Base-by-base conservation (phyloP, 1,140 invertebrate genomes). In the Zaprionus ornatus region DNA sequence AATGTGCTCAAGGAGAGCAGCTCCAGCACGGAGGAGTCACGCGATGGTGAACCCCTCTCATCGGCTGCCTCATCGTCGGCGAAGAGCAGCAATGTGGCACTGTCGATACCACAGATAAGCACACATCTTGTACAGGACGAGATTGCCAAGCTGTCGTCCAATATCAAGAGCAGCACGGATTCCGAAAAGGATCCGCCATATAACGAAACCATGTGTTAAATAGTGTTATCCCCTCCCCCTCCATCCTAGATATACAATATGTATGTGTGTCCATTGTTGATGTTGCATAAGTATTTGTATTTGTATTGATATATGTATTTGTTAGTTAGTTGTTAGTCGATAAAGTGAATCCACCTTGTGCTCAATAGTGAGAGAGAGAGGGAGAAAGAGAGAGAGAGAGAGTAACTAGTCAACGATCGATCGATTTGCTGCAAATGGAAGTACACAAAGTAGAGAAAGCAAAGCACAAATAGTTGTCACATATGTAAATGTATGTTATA, bases 101-200 rank as follows among this genome's bases (percentile, higher is more conserved):
- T 87, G 21, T 50, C 79, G 37, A 93, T 93, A 74, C 92, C 92
- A 1, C 86, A 91, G 62, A 93, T 93, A 7, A 93, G 92, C 54
- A 92, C 92, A 56, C 77, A 92, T 71, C 60, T 92, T 15, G 91
- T 93, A 15, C 92, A 93, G 62, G 92, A 93, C 59, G 92, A 93
- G 71, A 93, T 93, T 29, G 92, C 91, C 42, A 93, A 93, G 74
- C 66, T 93, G 62, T 93, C 92, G 37, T 93, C 90, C 12, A 93
- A 93, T 54, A 93, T 93, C 10, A 93, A 92, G 66, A 92, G 92
- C 61, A 93, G 92, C 80, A 92, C 92, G 23, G 92, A 93, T 17
- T 93, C 92, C 9, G 92, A 93, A 52, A 92, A 93, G 66, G 92
- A 93, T 79, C 92, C 92, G 57, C 88, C 91, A n/a, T 92, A 91